Evolutionary conservation across 2,113 vertebrate genomes (phyloP).

Genomic region (Gobiocypris rarus): DNA sequence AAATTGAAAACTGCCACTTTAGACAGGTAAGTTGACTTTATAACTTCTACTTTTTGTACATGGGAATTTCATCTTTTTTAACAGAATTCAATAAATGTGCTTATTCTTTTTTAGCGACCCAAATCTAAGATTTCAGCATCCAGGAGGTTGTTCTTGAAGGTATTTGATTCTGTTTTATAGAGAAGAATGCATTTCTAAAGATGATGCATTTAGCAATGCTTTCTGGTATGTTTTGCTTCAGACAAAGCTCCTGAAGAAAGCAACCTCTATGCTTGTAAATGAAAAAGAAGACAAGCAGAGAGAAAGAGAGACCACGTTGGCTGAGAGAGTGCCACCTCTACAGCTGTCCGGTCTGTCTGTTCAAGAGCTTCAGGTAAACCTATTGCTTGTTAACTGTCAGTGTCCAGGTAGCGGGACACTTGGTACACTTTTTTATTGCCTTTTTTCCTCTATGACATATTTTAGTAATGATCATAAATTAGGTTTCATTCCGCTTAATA

Average conservation of each 20-base stretch:
- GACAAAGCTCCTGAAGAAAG: slow-evolving; percentile 79
- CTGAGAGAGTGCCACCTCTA: slow-evolving; percentile 70
- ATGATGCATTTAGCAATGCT: not conserved
- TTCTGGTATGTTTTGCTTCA: slow-evolving; percentile 54
- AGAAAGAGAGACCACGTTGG: slow-evolving; percentile 69
- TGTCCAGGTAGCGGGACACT: no score
- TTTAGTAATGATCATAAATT: no score
- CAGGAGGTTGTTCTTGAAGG: slow-evolving; percentile 76
- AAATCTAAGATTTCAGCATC: slow-evolving; percentile 77
- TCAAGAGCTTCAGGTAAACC: slow-evolving; percentile 75
- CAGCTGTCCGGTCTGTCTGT: slow-evolving; percentile 70
- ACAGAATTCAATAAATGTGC: no score
- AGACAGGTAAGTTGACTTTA: slow-evolving; percentile 63
- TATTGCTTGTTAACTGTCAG: no score
- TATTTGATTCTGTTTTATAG: slow-evolving; percentile 44
- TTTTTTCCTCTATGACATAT: no score
- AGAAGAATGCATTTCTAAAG: not conserved
- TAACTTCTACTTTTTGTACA: not conserved
- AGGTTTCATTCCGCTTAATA: no score
- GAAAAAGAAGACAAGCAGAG: slow-evolving; percentile 69
- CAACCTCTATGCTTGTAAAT: slow-evolving; percentile 67
- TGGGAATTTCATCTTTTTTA: not conserved
- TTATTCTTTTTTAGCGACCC: slow-evolving; percentile 58
- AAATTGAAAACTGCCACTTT: not conserved
- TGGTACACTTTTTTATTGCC: no score